phyloP scores from a whole-genome alignment of 2,113 vertebrate genomes.

The Pristiophorus japonicus region DNA sequence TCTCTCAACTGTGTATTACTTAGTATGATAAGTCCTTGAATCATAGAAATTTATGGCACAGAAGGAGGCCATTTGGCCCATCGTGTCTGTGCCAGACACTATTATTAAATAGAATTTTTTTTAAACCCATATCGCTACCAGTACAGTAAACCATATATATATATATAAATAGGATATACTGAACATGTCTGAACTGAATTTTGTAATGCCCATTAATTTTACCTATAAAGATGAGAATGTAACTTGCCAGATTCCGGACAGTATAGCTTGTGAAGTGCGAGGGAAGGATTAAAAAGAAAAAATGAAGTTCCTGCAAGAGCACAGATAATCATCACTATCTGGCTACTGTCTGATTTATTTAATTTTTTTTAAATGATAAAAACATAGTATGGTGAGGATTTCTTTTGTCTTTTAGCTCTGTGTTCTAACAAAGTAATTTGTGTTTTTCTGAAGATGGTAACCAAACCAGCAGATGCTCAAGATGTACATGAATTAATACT shows the following conservation, averaged over 20 bases:
- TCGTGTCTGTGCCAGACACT: no score
- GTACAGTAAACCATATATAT: neutral
- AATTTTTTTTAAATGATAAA: no score
- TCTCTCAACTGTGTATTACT: neutral
- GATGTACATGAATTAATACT: slow-evolving; percentile 87
- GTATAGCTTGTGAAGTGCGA: neutral
- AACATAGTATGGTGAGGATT: neutral
- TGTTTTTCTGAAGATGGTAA: slow-evolving; percentile 74
- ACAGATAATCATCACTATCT: neutral
- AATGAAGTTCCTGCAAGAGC: neutral
- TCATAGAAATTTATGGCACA: no score
- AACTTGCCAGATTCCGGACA: neutral
- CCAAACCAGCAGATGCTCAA: slow-evolving; percentile 66
- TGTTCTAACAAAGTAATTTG: neutral
- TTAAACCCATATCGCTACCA: neutral
- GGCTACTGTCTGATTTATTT: neutral
- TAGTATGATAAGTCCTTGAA: neutral
- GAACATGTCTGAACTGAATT: no score
- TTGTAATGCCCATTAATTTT: neutral
- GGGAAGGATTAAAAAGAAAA: neutral
- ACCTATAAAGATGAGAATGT: neutral
- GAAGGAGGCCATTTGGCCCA: no score
- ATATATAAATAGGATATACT: neutral
- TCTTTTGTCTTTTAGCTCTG: neutral
- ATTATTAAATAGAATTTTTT: neutral